Percentiles rank a stretch among this genome's conserved stretches.
Conservation (phyloP, 2,797 vertebrate genomes). For the Tinamus major region DNA sequence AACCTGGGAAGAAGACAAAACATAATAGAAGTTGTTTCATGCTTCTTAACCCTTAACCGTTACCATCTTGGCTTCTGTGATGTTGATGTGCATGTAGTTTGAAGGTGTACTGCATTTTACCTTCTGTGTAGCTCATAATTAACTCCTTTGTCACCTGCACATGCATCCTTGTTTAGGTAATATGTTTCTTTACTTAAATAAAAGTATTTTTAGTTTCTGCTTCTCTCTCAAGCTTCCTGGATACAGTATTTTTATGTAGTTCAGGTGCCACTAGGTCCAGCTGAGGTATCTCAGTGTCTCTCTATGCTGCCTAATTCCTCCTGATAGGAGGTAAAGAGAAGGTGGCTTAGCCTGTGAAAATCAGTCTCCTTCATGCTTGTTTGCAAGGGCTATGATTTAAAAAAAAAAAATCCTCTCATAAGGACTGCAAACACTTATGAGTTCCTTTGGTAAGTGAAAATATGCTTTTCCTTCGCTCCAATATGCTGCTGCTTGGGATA, state of each 20-base stretch:
- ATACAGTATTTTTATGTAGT: not conserved
- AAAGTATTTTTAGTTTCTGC: not conserved
- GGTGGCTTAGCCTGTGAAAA: too few species aligned
- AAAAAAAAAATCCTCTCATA: not conserved
- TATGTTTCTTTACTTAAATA: not conserved
- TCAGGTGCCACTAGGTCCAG: not conserved
- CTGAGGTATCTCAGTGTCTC: not conserved
- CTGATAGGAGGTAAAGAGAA: not conserved
- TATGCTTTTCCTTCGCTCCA: not conserved
- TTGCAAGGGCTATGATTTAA: too few species aligned
- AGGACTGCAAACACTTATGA: not conserved
- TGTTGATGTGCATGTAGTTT: not conserved
- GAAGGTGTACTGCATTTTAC: accelerated
- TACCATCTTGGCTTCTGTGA: not conserved
- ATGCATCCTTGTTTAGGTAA: not conserved
- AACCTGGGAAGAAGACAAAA: not conserved
- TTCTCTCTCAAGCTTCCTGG: not conserved
- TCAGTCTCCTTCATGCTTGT: not conserved
- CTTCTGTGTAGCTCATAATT: not conserved
- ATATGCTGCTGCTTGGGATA: not conserved
- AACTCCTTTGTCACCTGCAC: not conserved
- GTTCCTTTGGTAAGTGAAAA: not conserved
- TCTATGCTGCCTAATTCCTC: too few species aligned
- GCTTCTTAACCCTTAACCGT: not conserved
- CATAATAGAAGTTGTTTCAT: not conserved